Evolutionary conservation across 2,888 invertebrate genomes (phyloP).

Genomic region (Alitta virens): DNA sequence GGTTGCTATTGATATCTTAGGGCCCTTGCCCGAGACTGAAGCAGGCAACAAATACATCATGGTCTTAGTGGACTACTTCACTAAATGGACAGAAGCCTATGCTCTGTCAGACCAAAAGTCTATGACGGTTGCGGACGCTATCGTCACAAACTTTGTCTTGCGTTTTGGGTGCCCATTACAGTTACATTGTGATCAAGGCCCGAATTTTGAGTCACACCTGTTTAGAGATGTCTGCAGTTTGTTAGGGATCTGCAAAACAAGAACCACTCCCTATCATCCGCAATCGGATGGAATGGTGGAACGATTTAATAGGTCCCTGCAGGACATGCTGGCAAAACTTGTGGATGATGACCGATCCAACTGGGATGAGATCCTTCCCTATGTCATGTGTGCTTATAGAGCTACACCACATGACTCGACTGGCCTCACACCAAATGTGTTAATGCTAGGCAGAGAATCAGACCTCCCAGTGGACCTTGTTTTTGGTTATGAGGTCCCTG

Average conservation of each 20-base stretch:
- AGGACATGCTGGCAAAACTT: too few relatives aligned
- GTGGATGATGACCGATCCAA: constrained; percentile 3
- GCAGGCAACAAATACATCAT: constrained; percentile 22
- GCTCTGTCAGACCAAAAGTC: constrained; percentile 27
- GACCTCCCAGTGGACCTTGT: constrained; percentile 4
- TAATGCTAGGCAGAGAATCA: constrained; percentile 7
- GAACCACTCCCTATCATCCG: too few relatives aligned
- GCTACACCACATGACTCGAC: constrained; percentile 5
- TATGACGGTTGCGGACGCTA: constrained; percentile 19
- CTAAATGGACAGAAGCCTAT: constrained; percentile 23
- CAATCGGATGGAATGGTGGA: too few relatives aligned
- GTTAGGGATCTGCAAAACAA: too few relatives aligned
- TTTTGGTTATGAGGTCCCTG: not conserved
- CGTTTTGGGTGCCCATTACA: constrained; percentile 25
- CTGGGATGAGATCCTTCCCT: constrained; percentile 14
- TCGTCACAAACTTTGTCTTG: constrained; percentile 21
- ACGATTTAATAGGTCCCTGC: too few relatives aligned
- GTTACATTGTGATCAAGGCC: constrained; percentile 28
- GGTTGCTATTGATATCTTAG: constrained; percentile 18
- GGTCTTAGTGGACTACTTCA: constrained; percentile 27
- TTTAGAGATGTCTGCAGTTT: too few relatives aligned
- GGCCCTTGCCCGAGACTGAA: constrained; percentile 17
- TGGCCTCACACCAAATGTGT: not conserved
- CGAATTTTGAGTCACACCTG: not conserved
- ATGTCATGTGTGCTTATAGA: constrained; percentile 10